phyloP scores from a whole-genome alignment of 1,140 invertebrate species.

The Atta cephalotes region DNA sequence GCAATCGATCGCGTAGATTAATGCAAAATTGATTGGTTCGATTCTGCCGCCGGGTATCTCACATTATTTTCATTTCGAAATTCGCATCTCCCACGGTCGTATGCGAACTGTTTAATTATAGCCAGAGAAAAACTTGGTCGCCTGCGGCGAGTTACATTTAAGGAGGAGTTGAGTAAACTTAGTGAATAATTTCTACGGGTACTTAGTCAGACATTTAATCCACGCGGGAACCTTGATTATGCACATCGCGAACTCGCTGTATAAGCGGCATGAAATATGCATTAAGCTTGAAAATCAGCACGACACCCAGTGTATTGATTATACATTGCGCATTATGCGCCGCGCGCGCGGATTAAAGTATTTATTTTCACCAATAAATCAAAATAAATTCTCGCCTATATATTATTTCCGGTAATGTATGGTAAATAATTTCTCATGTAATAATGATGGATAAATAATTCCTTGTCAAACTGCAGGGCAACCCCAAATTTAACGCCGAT shows the following conservation, averaged over 20 bases:
- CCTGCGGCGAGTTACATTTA: conserved; percentile 50
- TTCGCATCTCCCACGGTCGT: background rate
- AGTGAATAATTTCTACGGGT: conserved; percentile 59
- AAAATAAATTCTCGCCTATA: conserved; percentile 39
- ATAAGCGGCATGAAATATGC: conserved; percentile 57
- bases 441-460: conserved; percentile 54
- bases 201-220: conserved; percentile 59
- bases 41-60: background rate
- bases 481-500: background rate
- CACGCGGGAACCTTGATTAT: conserved; percentile 54
- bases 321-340: conserved; percentile 49
- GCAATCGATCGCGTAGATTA: background rate
- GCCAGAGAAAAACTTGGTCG: conserved; percentile 17
- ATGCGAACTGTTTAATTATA: conserved; percentile 46
- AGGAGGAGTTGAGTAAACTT: conserved; percentile 58
- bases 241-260: conserved; percentile 48
- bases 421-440: conserved; percentile 48
- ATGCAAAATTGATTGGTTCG: conserved; percentile 22
- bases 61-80: conserved; percentile 18
- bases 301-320: conserved; percentile 53
- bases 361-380: conserved; percentile 53
- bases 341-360: conserved; percentile 42
- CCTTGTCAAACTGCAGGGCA: conserved; percentile 34
- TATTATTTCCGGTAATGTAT: background rate
- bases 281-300: conserved; percentile 57